Conservation (phyloP, 2,113 vertebrate species). For the Chaetodon auriga region DNA sequence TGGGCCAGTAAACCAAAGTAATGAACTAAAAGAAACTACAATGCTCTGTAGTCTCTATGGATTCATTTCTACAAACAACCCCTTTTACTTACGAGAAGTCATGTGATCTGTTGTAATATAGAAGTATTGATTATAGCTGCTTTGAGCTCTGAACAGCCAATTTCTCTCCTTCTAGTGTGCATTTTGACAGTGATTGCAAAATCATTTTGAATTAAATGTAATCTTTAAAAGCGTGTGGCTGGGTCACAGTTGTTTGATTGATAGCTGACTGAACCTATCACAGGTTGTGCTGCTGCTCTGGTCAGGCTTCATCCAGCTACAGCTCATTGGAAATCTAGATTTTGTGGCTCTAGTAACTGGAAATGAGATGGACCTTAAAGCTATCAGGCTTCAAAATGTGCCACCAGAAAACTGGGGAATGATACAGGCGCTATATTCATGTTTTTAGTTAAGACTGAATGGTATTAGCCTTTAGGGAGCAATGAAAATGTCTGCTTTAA, state of each 20-base stretch:
- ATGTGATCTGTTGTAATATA: not conserved
- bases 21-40: not conserved
- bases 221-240: not conserved
- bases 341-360: not conserved
- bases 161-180: not conserved
- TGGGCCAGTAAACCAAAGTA: not conserved
- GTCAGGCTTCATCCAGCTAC: slow-evolving; percentile 3
- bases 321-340: not conserved
- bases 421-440: not conserved
- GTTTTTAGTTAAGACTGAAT: slow-evolving; percentile 2
- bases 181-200: not conserved
- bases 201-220: not conserved
- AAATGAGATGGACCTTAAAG: slow-evolving; percentile 5
- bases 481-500: not conserved
- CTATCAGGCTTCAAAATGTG: not conserved
- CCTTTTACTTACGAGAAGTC: not conserved
- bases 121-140: not conserved
- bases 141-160: not conserved
- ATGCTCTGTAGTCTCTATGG: not conserved
- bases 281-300: not conserved
- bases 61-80: not conserved
- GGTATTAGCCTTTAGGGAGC: not conserved
- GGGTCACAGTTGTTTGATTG: slow-evolving; percentile 5
- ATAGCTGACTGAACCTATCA: not conserved
- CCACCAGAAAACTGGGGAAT: not conserved